Conservation (phyloP, 2,797 vertebrate genomes). For the Uromys caudimaculatus region DNA sequence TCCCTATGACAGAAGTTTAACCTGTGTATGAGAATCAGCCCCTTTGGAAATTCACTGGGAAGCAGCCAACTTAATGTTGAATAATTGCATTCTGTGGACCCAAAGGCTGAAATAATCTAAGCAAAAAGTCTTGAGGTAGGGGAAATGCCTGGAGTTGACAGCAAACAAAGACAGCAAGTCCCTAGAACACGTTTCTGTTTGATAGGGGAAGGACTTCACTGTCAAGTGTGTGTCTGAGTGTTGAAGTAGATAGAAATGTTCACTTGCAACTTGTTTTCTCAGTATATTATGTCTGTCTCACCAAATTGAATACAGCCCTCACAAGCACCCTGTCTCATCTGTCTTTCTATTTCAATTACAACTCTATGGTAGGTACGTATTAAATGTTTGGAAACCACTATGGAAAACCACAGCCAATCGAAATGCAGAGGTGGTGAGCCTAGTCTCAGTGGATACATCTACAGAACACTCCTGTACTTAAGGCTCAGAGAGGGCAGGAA, state of each 20-base stretch:
- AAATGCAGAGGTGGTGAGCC: not conserved
- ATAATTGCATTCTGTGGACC: not conserved
- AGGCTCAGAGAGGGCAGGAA: not conserved
- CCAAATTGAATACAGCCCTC: not conserved
- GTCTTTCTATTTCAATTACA: not conserved
- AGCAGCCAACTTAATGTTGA: not conserved
- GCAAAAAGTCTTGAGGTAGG: not conserved
- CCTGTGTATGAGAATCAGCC: not conserved
- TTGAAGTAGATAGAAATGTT: not conserved
- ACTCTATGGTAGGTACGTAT: not conserved
- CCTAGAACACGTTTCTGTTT: not conserved
- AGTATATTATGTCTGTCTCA: not conserved
- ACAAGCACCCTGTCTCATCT: not conserved
- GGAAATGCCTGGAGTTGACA: not conserved
- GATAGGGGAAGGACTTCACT: not conserved
- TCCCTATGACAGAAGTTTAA: not conserved
- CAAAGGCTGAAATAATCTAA: not conserved
- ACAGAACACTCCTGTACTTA: not conserved
- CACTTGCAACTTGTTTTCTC: conserved; percentile 25
- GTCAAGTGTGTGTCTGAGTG: not conserved
- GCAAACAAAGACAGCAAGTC: not conserved
- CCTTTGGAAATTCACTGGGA: not conserved
- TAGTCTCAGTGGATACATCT: not conserved
- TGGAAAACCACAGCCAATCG: not conserved
- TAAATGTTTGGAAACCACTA: not conserved